Conservation (phyloP, 1,140 invertebrate genomes). For the Camponotus vicinus region DNA sequence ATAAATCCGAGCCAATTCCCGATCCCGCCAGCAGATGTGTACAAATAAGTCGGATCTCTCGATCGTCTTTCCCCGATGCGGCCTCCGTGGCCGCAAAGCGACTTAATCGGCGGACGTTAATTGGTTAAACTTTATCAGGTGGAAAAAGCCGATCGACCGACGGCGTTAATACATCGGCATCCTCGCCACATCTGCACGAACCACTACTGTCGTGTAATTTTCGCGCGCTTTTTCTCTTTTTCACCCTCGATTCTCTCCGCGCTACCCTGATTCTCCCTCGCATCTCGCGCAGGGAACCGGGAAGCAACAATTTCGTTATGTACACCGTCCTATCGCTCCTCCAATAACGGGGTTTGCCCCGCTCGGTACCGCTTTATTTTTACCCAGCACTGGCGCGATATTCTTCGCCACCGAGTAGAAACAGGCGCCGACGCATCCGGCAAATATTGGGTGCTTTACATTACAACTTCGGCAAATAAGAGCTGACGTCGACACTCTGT, state of each 20-base stretch:
- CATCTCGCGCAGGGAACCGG: neutral
- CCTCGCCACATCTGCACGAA: constrained; percentile 33
- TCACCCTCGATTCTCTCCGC: constrained; percentile 13
- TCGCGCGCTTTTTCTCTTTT: constrained; percentile 22
- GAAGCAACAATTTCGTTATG: constrained; percentile 64
- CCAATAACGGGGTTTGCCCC: constrained; percentile 53
- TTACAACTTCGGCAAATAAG: constrained; percentile 53
- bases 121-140: constrained; percentile 69
- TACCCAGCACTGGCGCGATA: constrained; percentile 57
- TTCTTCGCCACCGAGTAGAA: constrained; percentile 42
- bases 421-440: constrained; percentile 34
- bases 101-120: constrained; percentile 67
- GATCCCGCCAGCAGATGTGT: constrained; percentile 1
- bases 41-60: constrained; percentile 51
- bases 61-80: constrained; percentile 18
- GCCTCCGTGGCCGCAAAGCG: constrained; percentile 36
- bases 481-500: constrained; percentile 11
- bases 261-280: neutral
- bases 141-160: constrained; percentile 60
- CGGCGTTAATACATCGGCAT: neutral
- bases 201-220: constrained; percentile 44
- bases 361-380: constrained; percentile 58
- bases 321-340: constrained; percentile 33
- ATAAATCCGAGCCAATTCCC: constrained; percentile 62
- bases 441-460: constrained; percentile 45